Percentiles rank a stretch among this genome's conserved stretches.
These are phyloP conservation scores for Vidua macroura DNA, from an alignment of 2,113 vertebrate species.

Conservation along the genomic window DNA sequence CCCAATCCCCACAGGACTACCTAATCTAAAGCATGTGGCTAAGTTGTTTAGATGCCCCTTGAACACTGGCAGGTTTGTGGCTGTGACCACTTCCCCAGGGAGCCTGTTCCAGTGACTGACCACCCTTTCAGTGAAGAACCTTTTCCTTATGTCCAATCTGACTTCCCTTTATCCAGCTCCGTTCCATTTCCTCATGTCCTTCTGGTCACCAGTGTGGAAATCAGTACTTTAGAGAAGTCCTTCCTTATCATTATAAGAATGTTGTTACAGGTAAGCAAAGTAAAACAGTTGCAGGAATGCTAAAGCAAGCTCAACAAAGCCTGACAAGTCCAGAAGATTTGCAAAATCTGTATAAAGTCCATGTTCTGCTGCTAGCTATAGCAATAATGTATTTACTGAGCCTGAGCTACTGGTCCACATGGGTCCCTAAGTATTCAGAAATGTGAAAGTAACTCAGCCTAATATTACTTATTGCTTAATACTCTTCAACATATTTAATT, in stretches of 20 bases:
- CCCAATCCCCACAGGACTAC: background rate
- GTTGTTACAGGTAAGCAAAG: background rate
- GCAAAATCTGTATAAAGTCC: background rate
- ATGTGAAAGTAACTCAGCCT: background rate
- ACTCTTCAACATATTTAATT: background rate
- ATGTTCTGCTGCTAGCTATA: background rate
- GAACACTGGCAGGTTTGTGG: background rate
- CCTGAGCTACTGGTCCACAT: background rate
- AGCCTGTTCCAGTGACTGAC: background rate
- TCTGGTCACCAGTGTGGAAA: background rate
- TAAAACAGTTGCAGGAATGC: background rate
- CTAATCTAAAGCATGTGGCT: background rate
- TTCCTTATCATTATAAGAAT: background rate
- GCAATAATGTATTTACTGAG: background rate
- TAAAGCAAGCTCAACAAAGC: background rate
- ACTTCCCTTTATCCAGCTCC: background rate
- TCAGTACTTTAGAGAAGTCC: background rate
- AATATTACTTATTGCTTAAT: background rate
- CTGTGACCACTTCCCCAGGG: background rate
- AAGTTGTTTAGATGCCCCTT: background rate
- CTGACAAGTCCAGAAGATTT: background rate
- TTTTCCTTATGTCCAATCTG: background rate
- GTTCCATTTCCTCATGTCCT: background rate
- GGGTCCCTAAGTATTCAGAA: background rate
- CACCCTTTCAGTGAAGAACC: background rate